Base-by-base conservation (phyloP, 2,113 vertebrate genomes). In the Merops nubicus region DNA sequence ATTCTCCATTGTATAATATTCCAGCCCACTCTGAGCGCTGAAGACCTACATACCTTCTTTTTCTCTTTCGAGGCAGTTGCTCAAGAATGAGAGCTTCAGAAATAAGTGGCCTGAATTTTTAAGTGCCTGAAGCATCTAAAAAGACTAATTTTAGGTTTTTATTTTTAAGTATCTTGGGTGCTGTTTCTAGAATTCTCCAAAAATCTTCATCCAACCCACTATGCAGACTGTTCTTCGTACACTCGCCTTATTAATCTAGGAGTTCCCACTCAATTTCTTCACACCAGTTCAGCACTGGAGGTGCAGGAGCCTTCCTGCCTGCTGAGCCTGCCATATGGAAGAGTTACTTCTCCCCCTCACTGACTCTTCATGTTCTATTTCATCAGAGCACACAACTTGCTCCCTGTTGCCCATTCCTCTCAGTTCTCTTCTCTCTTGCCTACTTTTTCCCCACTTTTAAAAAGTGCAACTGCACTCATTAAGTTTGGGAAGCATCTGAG, bases 171-270 rank as follows among this genome's bases (percentile, higher is more conserved):
- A 42, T 64, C 93, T 94, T 88, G 67, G 57, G 48, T 62, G 53
- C 48, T 68, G 73, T 96, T 94, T 95, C 91, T 65, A 85, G 74
- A 95, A 36, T 85, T 94, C 74, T 95, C 67, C 11, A 89, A 91
- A 93, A 95, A 82, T 34, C 70, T 91, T 95, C 67, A 79, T 50
- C 70, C 88, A 96, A 38, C 95, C 94, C 95, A 97, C 94, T 31
- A 87, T 15, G 11, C 95, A 95, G 94, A 97, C 96, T 95, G 96
- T 96, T 97, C 96, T 96, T 95, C 91, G 73, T 91, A 89, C 81
- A 94, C 84, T 92, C 8, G 13, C 72, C 45, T 63, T 96, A 96
- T 95, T 97, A 96, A 97, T 93, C 67, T 91, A 73, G 82, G 87
- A 64, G 79, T 60, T 97, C 85, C 96, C 90, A 96, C 95, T 81